Conservation (phyloP, 1,140 invertebrate genomes). For the Paraescarpia echinospica region DNA sequence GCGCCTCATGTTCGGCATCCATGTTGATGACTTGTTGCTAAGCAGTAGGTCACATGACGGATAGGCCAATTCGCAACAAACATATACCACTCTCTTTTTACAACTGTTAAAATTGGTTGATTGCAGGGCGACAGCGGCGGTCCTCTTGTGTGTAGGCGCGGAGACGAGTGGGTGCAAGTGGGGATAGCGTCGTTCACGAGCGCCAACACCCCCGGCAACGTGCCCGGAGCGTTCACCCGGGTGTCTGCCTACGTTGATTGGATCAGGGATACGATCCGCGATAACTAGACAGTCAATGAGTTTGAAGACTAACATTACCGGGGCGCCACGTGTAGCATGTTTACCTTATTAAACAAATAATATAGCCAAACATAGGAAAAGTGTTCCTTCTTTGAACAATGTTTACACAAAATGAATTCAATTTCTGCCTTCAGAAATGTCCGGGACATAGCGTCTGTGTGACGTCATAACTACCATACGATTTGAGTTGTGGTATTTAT, state of each 20-base stretch:
- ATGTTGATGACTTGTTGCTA: too few relatives aligned
- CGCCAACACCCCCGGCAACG: conserved; percentile 37
- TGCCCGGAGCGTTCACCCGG: conserved; percentile 49
- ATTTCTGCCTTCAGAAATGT: too few relatives aligned
- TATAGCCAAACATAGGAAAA: background rate
- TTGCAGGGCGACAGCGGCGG: conserved; percentile 53
- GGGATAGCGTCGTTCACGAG: conserved; percentile 51
- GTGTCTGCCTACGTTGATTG: conserved; percentile 44
- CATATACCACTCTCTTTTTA: too few relatives aligned
- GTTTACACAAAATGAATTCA: too few relatives aligned
- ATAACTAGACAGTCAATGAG: background rate
- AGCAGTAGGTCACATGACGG: background rate
- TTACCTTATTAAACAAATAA: background rate
- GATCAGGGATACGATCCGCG: conserved; percentile 34
- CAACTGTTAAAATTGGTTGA: too few relatives aligned
- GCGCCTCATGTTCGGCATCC: too few relatives aligned
- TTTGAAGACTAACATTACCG: background rate
- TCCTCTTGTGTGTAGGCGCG: conserved; percentile 42
- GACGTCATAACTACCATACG: too few relatives aligned
- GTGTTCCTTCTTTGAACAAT: background rate
- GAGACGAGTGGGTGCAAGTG: conserved; percentile 41
- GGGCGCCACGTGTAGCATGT: background rate
- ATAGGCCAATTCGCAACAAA: too few relatives aligned
- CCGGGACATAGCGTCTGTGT: background rate
- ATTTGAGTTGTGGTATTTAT: too few relatives aligned